These are phyloP conservation scores for Trachelus troglodyta DNA, from an alignment of 2,888 invertebrate species.

Conservation along the genomic window DNA sequence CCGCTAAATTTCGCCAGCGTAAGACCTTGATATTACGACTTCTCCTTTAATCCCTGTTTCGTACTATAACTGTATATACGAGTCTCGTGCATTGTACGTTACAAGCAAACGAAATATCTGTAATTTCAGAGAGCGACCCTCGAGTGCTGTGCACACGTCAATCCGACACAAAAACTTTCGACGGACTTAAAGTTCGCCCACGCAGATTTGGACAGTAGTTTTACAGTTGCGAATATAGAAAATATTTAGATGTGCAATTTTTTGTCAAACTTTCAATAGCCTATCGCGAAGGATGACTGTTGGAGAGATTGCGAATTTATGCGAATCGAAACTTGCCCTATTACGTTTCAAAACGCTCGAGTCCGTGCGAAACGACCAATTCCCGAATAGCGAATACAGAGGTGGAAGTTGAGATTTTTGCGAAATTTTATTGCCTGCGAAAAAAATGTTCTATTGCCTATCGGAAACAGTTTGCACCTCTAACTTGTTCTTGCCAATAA, in stretches of 20 bases:
- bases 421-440: background rate
- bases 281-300: slow-evolving; percentile 12
- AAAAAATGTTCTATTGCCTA: background rate
- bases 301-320: slow-evolving; percentile 47
- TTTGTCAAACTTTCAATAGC: slow-evolving; percentile 19
- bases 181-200: slow-evolving; percentile 16
- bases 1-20: background rate
- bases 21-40: background rate
- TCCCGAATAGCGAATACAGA: background rate
- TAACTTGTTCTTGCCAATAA: background rate
- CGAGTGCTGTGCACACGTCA: slow-evolving; percentile 35
- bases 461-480: background rate
- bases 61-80: slow-evolving; percentile 2
- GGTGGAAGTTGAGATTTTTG: background rate
- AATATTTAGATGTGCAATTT: slow-evolving; percentile 41
- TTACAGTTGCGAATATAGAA: slow-evolving; percentile 18
- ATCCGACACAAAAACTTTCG: slow-evolving; percentile 35
- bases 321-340: slow-evolving; percentile 35
- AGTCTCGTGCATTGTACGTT: slow-evolving; percentile 21
- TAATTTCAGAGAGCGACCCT: slow-evolving; percentile 35
- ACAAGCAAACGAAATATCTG: slow-evolving; percentile 21
- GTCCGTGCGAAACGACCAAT: background rate
- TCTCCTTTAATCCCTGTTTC: background rate
- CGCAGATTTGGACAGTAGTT: background rate
- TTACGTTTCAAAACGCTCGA: slow-evolving; percentile 18